Evolutionary conservation across 2,113 vertebrate genomes (phyloP), one percentile per base, ranked within the genome.

Genomic region (Chloebia gouldiae): DNA sequence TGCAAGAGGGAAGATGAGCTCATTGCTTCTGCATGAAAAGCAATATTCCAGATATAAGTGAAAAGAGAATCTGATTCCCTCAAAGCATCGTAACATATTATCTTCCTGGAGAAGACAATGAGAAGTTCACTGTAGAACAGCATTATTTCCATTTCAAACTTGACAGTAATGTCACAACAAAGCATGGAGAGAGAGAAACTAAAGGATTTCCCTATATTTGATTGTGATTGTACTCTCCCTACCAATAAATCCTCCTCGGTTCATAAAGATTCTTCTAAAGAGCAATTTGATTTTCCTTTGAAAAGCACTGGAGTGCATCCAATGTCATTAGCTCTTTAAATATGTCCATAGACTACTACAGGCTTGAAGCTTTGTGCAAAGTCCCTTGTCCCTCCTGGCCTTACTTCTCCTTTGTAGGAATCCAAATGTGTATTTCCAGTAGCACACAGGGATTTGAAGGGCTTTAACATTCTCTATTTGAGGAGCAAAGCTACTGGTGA

Each of bases 201-300:
- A 88, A 42, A 83, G 69, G 19, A 87, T 72, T 91, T 91, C 53
- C 45, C 75, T 59, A 11, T 2, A 12, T 73, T 90, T 89, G 56
- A 64, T 65, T 87, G 45, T 75, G 50, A 90, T 90, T 1, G 0
- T 63, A 33, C 22, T 77, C 22, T 31, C 31, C 89, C 61, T 57
- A 61, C 69, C 18, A 79, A 69, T 85, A 91, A 87, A 66, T 77
- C 30, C 50, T 91, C 27, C 37, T 89, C 0, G 0, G 42, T 65
- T 94, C 81, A 68, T 66, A 85, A 87, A 79, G 50, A 69, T 79
- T 85, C 50, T 91, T 87, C 61, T 85, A 69, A 87, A 95, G 54
- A 88, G 63, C 73, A 85, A 82, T 85, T 97, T 82, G 50, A 85
- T 92, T 95, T 93, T 56, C 57, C 66, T 92, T 93, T 95, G 81